Conservation (phyloP, 2,113 vertebrate species). For the human (Homo sapiens) region DNA sequence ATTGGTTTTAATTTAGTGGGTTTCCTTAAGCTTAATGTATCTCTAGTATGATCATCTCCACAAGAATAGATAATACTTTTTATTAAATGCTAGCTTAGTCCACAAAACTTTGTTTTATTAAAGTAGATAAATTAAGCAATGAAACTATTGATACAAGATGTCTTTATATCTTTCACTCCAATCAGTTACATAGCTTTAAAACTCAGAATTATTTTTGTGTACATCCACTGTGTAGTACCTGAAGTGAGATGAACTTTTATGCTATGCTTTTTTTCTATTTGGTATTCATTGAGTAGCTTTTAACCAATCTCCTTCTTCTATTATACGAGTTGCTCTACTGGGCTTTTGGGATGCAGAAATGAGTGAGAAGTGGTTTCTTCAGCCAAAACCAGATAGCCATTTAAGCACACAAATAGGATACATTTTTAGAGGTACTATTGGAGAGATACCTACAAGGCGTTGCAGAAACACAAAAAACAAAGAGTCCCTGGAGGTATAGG, state of each 20-base stretch:
- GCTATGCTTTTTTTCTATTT: not conserved
- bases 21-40: not conserved
- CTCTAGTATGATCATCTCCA: not conserved
- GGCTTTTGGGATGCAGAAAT: not conserved
- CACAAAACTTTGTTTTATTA: not conserved
- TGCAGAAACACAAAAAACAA: slow-evolving; percentile 12
- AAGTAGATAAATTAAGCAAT: not conserved
- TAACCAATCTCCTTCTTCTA: not conserved
- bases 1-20: not conserved
- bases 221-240: not conserved
- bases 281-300: not conserved
- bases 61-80: not conserved
- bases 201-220: not conserved
- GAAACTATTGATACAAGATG: not conserved
- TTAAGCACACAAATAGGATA: not conserved
- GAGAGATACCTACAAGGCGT: not conserved
- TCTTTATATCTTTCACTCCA: not conserved
- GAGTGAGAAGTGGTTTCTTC: slow-evolving; percentile 20
- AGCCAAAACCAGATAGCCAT: not conserved
- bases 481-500: not conserved
- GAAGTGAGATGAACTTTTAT: not conserved
- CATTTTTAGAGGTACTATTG: not conserved
- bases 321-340: not conserved
- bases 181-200: not conserved
- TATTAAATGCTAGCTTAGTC: not conserved